These are phyloP conservation scores for Upupa epops DNA, from an alignment of 2,113 vertebrate species.

Conservation along the genomic window DNA sequence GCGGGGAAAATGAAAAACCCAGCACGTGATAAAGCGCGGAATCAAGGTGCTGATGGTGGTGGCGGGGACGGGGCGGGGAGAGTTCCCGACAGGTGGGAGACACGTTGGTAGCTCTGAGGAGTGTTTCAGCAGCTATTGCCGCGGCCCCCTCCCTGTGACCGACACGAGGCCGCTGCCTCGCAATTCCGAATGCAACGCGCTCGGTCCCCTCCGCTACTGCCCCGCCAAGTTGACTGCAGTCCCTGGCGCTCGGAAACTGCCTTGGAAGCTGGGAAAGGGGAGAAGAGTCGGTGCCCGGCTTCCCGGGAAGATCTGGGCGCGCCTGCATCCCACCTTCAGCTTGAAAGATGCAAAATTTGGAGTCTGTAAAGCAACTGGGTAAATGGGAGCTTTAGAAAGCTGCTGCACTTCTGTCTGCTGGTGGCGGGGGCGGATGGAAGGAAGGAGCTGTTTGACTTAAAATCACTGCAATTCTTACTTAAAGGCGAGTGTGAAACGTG, in stretches of 20 bases:
- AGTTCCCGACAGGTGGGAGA: background rate
- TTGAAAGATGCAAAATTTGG: background rate
- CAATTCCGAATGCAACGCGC: background rate
- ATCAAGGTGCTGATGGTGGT: background rate
- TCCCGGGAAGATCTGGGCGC: background rate
- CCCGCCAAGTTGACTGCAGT: background rate
- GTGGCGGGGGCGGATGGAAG: background rate
- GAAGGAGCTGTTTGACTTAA: background rate
- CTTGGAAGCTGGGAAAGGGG: background rate
- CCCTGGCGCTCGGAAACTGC: background rate
- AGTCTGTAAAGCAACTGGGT: background rate
- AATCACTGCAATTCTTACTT: background rate
- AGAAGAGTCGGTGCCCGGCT: background rate
- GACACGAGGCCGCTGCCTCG: background rate
- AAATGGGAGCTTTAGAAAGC: background rate
- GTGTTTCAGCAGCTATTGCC: constrained; percentile 15
- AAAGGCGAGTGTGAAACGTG: background rate
- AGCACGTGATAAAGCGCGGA: constrained; percentile 49
- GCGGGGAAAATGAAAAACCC: background rate
- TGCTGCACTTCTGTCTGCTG: background rate
- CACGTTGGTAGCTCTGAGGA: background rate
- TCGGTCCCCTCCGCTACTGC: constrained; percentile 7
- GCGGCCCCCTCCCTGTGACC: background rate
- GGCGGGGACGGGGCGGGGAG: background rate
- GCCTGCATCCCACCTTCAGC: background rate